Conservation (phyloP, 1,140 invertebrate species). For the Panagrolaimus sp. region DNA sequence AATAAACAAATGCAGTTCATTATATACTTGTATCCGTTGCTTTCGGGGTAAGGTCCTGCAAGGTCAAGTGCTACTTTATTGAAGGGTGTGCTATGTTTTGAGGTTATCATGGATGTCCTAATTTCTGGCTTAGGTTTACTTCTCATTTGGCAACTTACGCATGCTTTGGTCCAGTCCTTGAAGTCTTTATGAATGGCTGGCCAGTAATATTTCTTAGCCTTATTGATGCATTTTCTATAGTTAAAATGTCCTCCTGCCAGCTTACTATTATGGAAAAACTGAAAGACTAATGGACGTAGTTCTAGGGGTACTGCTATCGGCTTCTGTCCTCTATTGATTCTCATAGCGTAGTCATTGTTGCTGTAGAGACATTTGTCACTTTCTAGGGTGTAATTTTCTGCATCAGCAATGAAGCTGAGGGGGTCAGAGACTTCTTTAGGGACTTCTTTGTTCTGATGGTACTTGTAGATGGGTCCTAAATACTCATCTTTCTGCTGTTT, state of each 20-base stretch:
- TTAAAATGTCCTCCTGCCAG: slow-evolving; percentile 20
- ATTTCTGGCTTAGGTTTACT: slow-evolving; percentile 2
- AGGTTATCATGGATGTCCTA: slow-evolving; percentile 7
- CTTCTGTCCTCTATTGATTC: too few relatives aligned
- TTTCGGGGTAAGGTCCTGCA: slow-evolving; percentile 17
- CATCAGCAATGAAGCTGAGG: background rate
- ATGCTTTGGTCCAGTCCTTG: background rate
- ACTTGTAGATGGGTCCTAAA: background rate
- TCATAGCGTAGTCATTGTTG: too few relatives aligned
- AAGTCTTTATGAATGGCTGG: slow-evolving; percentile 22
- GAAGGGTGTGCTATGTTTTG: slow-evolving; percentile 14
- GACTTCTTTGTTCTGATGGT: background rate
- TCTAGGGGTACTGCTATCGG: background rate
- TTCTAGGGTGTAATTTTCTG: background rate
- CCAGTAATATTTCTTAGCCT: slow-evolving; percentile 23
- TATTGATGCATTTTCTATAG: slow-evolving; percentile 17
- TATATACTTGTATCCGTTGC: slow-evolving; percentile 17
- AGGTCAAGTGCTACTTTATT: slow-evolving; percentile 19
- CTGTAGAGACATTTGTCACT: background rate
- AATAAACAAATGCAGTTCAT: slow-evolving; percentile 24
- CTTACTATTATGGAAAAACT: slow-evolving; percentile 15
- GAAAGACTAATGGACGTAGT: slow-evolving; percentile 16
- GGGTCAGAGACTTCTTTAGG: background rate
- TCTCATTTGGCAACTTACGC: slow-evolving; percentile 21
- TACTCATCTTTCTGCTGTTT: background rate